phyloP scores from a whole-genome alignment of 2,113 vertebrate species.

The Zingel zingel region DNA sequence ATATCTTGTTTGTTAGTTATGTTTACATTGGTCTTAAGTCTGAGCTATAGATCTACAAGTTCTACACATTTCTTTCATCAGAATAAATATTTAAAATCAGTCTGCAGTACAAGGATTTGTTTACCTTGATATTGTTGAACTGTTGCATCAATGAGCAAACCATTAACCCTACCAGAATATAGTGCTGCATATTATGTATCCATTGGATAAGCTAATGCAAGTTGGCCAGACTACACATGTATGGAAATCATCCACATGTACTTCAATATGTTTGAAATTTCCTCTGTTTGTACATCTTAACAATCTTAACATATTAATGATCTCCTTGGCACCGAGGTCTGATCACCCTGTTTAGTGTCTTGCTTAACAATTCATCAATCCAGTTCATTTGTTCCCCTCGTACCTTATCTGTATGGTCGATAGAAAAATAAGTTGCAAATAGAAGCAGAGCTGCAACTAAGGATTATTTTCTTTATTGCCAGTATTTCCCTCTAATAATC shows the following conservation, averaged over 20 bases:
- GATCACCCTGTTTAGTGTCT: conserved; percentile 60
- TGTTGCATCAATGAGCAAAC: conserved; percentile 2
- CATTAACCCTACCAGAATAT: not conserved
- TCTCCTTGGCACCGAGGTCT: not conserved
- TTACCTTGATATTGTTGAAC: conserved; percentile 81
- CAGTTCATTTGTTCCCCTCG: conserved; percentile 19
- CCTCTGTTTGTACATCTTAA: conserved; percentile 1
- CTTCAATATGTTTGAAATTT: not conserved
- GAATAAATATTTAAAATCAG: conserved; percentile 20
- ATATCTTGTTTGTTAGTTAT: conserved; percentile 18
- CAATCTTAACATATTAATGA: not conserved
- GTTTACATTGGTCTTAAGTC: conserved; percentile 8
- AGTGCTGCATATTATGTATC: not conserved
- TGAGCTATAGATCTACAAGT: conserved; percentile 6
- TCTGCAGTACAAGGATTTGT: not conserved
- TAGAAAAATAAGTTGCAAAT: not conserved
- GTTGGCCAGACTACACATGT: not conserved
- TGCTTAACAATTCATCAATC: conserved; percentile 65
- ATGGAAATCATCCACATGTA: not conserved
- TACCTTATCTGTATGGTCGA: conserved; percentile 17
- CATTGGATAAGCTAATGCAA: not conserved
- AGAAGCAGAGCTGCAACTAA: not conserved
- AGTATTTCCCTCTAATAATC: not conserved
- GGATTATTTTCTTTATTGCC: not conserved
- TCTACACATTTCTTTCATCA: conserved; percentile 7